Evolutionary conservation across 2,797 vertebrate species (phyloP).

Genomic region (Silurus lanzhouensis): DNA sequence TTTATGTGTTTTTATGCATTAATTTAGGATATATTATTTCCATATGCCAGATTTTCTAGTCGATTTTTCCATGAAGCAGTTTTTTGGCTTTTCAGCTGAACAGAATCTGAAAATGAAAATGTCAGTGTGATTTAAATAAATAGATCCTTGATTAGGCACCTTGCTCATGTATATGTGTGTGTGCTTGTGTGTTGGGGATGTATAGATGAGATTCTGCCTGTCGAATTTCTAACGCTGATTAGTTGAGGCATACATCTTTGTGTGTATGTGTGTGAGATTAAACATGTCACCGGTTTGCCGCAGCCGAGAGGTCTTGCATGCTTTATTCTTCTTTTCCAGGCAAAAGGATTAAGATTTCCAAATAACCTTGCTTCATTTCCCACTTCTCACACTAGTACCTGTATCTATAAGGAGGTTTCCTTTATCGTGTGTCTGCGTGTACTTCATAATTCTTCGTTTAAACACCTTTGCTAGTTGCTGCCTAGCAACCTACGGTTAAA

Average conservation of each 20-base stretch:
- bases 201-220: slow-evolving; percentile 3
- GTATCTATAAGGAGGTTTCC: slow-evolving; percentile 1
- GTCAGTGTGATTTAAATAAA: slow-evolving; percentile 32
- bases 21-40: slow-evolving; percentile 17
- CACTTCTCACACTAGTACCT: not conserved
- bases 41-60: slow-evolving; percentile 23
- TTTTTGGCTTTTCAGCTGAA: slow-evolving; percentile 26
- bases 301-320: slow-evolving; percentile 19
- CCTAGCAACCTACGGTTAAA: slow-evolving; percentile 48
- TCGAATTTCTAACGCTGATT: slow-evolving; percentile 12
- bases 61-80: slow-evolving; percentile 1
- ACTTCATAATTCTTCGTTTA: slow-evolving; percentile 28
- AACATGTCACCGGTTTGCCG: slow-evolving; percentile 18
- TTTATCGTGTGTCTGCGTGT: not conserved
- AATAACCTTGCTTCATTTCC: not conserved
- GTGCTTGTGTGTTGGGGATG: not conserved
- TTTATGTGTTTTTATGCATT: not conserved
- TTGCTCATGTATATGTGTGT: not conserved
- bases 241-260: not conserved
- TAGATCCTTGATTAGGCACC: slow-evolving; percentile 30
- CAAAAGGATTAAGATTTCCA: slow-evolving; percentile 14
- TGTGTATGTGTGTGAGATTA: not conserved
- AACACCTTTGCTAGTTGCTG: slow-evolving; percentile 40
- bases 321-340: slow-evolving; percentile 24
- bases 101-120: slow-evolving; percentile 40